Conservation (phyloP, 2,888 invertebrate species). For the Morpho deidamia region DNA sequence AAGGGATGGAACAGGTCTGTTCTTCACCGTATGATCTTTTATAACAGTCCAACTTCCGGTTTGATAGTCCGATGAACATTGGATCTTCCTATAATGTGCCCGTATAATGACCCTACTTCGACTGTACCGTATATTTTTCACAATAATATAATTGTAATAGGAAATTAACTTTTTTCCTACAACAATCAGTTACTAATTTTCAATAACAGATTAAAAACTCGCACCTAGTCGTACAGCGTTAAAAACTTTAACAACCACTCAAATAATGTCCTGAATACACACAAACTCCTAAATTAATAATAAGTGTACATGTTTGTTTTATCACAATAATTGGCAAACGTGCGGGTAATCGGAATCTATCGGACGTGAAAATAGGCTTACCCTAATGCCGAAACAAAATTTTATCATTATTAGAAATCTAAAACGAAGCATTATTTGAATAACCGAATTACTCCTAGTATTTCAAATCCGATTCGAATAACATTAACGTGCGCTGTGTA, state of each 20-base stretch:
- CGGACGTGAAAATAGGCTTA: slow-evolving; percentile 25
- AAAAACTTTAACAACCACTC: not conserved
- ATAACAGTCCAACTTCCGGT: no score
- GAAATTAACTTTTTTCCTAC: no score
- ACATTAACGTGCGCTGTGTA: slow-evolving; percentile 48
- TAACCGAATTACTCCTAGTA: slow-evolving; percentile 33
- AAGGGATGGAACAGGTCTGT: no score
- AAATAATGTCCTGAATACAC: slow-evolving; percentile 10
- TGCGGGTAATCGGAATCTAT: slow-evolving; percentile 24
- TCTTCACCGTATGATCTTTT: no score
- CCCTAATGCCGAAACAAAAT: slow-evolving; percentile 29
- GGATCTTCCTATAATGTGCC: no score
- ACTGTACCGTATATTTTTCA: not conserved
- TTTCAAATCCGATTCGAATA: slow-evolving; percentile 49
- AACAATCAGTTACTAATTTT: no score
- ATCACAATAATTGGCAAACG: slow-evolving; percentile 18
- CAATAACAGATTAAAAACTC: no score
- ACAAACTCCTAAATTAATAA: slow-evolving; percentile 11
- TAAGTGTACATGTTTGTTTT: slow-evolving; percentile 16
- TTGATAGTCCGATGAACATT: no score
- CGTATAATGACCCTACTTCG: no score
- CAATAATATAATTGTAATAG: no score
- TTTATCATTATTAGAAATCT: slow-evolving; percentile 34
- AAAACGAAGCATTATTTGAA: slow-evolving; percentile 31
- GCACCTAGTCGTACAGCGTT: no score